Percentiles rank a stretch among this genome's conserved stretches.
phyloP scores from a whole-genome alignment of 2,113 vertebrate species.

The Scomber japonicus region DNA sequence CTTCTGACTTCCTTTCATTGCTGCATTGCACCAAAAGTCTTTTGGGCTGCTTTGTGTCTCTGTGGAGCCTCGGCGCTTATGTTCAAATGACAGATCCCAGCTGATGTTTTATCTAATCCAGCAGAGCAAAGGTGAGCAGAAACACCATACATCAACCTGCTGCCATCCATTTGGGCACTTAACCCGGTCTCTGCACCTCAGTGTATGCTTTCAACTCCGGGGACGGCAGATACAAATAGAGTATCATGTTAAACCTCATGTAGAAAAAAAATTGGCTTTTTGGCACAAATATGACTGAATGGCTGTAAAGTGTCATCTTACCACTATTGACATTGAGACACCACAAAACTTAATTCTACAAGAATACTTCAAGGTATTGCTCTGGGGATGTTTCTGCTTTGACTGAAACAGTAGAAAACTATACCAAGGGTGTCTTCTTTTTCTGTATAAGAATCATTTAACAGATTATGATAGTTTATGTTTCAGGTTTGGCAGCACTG shows the following conservation, averaged over 20 bases:
- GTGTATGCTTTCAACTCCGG: conserved; percentile 6
- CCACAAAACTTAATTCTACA: neutral
- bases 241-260: neutral
- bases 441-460: conserved; percentile 2
- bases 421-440: neutral
- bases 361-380: too few relatives aligned
- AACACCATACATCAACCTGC: conserved; percentile 77
- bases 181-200: conserved; percentile 36
- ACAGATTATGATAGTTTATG: neutral
- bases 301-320: neutral
- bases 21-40: conserved; percentile 80
- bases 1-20: conserved; percentile 57
- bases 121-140: conserved; percentile 73
- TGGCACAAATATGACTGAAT: neutral
- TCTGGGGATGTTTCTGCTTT: neutral
- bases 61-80: conserved; percentile 14
- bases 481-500: neutral
- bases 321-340: neutral
- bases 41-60: conserved; percentile 30
- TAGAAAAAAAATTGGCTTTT: conserved; percentile 16
- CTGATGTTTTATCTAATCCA: conserved; percentile 72
- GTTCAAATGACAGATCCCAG: conserved; percentile 54
- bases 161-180: conserved; percentile 45
- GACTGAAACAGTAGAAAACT: neutral
- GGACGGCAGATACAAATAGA: conserved; percentile 27